Percentiles rank a stretch among this genome's conserved stretches.
phyloP scores from a whole-genome alignment of 2,888 invertebrate genomes.

The Nemapogon koenigi region DNA sequence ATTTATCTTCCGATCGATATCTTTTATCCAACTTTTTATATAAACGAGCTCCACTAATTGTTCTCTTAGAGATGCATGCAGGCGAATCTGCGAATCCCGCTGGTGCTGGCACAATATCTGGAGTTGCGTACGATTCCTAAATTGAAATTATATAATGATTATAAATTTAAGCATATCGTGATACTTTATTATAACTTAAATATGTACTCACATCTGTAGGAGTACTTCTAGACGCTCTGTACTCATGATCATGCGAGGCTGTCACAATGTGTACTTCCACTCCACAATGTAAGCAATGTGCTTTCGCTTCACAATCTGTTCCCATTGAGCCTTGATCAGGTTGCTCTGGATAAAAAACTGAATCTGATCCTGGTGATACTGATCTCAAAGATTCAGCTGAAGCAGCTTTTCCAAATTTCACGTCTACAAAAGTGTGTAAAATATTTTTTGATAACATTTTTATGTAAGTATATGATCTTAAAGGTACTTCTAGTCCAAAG shows the following conservation, averaged over 20 bases:
- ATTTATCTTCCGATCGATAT: constrained; percentile 80
- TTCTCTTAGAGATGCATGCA: constrained; percentile 36
- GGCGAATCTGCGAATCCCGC: constrained; percentile 91
- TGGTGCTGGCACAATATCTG: constrained; percentile 85
- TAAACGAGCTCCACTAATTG: constrained; percentile 59
- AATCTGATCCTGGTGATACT: constrained; percentile 90
- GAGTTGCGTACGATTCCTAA: constrained; percentile 53
- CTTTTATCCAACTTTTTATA: constrained; percentile 82
- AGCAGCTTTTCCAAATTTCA: constrained; percentile 73
- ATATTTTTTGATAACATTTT: no score
- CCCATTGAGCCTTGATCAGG: constrained; percentile 61
- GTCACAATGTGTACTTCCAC: constrained; percentile 76
- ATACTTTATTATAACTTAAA: background rate
- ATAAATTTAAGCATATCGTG: background rate
- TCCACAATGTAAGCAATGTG: constrained; percentile 84
- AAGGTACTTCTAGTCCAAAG: no score
- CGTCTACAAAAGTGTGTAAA: constrained; percentile 33
- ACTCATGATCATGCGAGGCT: constrained; percentile 51
- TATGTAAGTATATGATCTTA: no score
- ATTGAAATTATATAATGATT: constrained; percentile 7
- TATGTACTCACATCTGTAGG: constrained; percentile 46
- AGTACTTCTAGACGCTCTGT: constrained; percentile 44
- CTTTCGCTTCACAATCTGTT: constrained; percentile 63
- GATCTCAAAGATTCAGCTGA: constrained; percentile 87
- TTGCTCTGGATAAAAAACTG: constrained; percentile 86